Percentiles rank a stretch among this genome's conserved stretches.
Conservation (phyloP, 2,113 vertebrate genomes). For the Melanostigma gelatinosum region DNA sequence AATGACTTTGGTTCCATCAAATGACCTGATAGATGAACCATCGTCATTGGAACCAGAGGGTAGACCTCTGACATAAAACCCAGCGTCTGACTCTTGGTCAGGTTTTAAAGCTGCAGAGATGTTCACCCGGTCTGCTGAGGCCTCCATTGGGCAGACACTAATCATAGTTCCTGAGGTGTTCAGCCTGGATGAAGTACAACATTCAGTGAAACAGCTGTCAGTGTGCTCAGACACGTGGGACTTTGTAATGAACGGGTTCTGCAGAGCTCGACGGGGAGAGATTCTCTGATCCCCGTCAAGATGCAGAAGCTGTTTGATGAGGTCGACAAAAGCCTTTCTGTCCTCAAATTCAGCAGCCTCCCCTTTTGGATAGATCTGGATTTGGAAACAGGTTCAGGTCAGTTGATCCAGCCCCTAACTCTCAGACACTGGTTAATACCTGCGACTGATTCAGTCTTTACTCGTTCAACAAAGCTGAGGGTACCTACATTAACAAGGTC, state of each 20-base stretch:
- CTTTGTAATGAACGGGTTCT: constrained; percentile 19
- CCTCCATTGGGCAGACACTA: neutral
- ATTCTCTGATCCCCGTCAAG: constrained; percentile 23
- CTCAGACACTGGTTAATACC: neutral
- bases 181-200: neutral
- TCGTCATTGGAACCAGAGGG: neutral
- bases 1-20: neutral
- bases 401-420: neutral
- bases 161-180: neutral
- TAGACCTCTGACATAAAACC: neutral
- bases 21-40: neutral
- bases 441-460: neutral
- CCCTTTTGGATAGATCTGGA: constrained; percentile 11
- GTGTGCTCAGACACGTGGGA: neutral
- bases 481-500: constrained; percentile 11
- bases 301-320: constrained; percentile 20
- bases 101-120: neutral
- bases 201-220: neutral
- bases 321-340: constrained; percentile 21
- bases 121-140: neutral
- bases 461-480: neutral
- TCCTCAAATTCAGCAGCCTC: neutral
- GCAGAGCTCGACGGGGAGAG: constrained; percentile 20
- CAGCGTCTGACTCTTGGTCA: neutral
- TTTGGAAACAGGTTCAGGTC: constrained; percentile 10